Base-by-base conservation (phyloP, 2,797 vertebrate genomes). In the Pempheris klunzingeri region DNA sequence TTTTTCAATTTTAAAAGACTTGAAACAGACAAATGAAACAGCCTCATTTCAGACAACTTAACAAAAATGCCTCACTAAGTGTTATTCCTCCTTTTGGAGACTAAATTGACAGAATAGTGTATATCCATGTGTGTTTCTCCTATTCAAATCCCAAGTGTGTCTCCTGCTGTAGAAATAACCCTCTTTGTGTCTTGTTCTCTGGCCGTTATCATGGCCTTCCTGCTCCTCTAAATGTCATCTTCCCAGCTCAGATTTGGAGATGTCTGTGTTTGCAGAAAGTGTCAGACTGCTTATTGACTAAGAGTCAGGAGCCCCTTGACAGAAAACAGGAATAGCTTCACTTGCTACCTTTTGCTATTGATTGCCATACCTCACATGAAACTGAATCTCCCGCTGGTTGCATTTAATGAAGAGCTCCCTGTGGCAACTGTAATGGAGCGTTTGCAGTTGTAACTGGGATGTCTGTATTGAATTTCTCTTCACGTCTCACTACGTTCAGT, bases 331-430 rank as follows among this genome's bases (percentile, higher is more conserved):
- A 89, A 93, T 84, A 91, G 83, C 74, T 85, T 87, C 54, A n/a
- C 79, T 88, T n/a, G 17, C 76, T 86, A 68, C 70, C 60, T 69
- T 80, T 78, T 77, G 57, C 68, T 86, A 93, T 92, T 78, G 92
- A 94, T 92, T 83, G 74, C 69, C 55, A 78, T 83, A 84, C 77
- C 88, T 85, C 83, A 62, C 80, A 82, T 88, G 84, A 88, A 93
- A 94, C 81, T 53, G 52, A 87, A 93, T 85, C 92, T 84, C 78
- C 69, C 54, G 76, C 77, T 85, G 88, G 88, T 78, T 88, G 71
- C 82, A 74, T 91, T 92, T 92, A 90, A 92, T 90, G 88, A 88
- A 79, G 81, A 83, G 28, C 81, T 89, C 87, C 86, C 72, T 55
- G 32, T 81, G 83, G 85, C 82, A 82, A n/a, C 78, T 76, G 87